Conservation (phyloP, 1,140 invertebrate species). For the Lasioglossum albipes region DNA sequence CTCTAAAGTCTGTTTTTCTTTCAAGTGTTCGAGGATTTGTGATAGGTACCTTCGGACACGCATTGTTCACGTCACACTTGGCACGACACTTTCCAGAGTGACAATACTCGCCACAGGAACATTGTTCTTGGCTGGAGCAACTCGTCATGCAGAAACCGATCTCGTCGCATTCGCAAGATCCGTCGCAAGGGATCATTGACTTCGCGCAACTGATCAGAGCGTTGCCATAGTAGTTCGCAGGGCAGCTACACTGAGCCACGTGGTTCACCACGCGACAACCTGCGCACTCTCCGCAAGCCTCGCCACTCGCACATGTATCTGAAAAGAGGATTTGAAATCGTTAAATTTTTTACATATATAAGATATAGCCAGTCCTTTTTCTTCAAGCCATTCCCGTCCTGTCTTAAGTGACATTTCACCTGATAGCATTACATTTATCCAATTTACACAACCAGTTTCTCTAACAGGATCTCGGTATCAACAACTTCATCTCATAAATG, state of each 20-base stretch:
- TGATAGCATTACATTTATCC: no score
- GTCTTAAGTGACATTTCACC: no score
- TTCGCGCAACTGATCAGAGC: slow-evolving; percentile 87
- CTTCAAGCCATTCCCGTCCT: no score
- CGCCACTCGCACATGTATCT: slow-evolving; percentile 88
- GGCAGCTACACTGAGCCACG: slow-evolving; percentile 90
- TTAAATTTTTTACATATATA: no score
- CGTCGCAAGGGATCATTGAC: slow-evolving; percentile 84
- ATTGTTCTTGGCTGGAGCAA: slow-evolving; percentile 85
- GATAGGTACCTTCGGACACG: slow-evolving; percentile 75
- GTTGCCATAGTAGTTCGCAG: slow-evolving; percentile 89
- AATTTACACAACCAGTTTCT: no score
- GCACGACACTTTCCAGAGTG: slow-evolving; percentile 83
- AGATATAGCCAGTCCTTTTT: no score
- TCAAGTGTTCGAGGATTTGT: background rate
- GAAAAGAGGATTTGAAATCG: slow-evolving; percentile 63
- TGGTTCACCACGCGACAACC: slow-evolving; percentile 91
- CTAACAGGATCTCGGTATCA: no score
- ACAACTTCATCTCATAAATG: background rate
- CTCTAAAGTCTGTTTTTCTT: no score
- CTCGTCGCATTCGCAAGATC: slow-evolving; percentile 87
- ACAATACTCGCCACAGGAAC: slow-evolving; percentile 88
- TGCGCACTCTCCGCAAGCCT: slow-evolving; percentile 90
- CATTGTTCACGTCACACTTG: slow-evolving; percentile 81
- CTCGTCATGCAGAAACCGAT: slow-evolving; percentile 87